A percentile compares a stretch with the other conserved stretches of the same genome.
These are phyloP conservation scores for Dugesia japonica DNA, from an alignment of 2,888 invertebrate genomes.

Conservation along the genomic window DNA sequence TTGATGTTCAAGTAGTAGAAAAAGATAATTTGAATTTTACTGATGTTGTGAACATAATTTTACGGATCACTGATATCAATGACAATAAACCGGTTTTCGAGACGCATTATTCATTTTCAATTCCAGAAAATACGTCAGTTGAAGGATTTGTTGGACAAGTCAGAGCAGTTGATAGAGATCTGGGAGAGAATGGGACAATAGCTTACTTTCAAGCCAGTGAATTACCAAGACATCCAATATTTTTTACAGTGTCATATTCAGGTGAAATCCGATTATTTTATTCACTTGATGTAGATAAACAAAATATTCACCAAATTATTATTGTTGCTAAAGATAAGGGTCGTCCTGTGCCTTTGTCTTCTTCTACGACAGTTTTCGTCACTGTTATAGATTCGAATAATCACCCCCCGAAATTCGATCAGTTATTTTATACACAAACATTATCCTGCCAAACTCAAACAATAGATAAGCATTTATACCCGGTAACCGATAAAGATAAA, in stretches of 20 bases:
- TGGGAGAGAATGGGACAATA: conserved; percentile 1
- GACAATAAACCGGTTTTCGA: conserved; percentile 8
- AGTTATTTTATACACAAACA: not conserved
- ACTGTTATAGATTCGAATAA: not conserved
- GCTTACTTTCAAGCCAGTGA: not conserved
- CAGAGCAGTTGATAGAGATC: not conserved
- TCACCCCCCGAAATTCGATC: not conserved
- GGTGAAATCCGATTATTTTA: not conserved
- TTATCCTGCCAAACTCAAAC: not conserved
- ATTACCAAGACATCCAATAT: not conserved
- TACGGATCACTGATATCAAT: not conserved
- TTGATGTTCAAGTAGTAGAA: not conserved
- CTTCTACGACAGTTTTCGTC: not conserved
- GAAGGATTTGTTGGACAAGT: not conserved
- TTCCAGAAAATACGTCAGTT: conserved; percentile 7
- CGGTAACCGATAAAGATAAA: not conserved
- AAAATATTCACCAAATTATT: not conserved
- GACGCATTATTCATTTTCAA: not conserved
- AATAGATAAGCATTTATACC: not conserved
- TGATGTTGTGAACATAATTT: not conserved
- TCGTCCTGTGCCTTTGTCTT: not conserved
- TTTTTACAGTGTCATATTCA: not conserved
- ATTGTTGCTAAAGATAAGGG: not conserved
- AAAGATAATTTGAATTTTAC: not conserved
- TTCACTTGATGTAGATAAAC: not conserved